phyloP scores from a whole-genome alignment of 2,888 invertebrate genomes.

The Calliscelio sp. region DNA sequence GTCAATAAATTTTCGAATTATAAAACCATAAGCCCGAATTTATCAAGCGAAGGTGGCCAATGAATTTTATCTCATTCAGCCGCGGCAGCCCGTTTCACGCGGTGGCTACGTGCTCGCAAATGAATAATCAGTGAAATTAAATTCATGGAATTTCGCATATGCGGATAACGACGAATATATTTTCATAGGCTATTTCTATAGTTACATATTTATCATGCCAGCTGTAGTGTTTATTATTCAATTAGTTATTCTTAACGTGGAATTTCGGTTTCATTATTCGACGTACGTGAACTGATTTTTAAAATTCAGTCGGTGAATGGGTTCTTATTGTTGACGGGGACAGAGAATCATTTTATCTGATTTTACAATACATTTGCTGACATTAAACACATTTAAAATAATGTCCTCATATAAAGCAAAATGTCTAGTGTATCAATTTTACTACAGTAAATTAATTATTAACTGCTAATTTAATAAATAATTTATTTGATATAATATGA shows the following conservation, averaged over 20 bases:
- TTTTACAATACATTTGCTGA: too few relatives aligned
- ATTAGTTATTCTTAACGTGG: slow-evolving; percentile 27
- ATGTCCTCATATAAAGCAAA: too few relatives aligned
- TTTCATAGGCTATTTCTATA: slow-evolving; percentile 70
- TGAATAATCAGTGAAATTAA: slow-evolving; percentile 68
- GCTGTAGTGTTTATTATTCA: slow-evolving; percentile 27
- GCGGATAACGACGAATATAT: slow-evolving; percentile 42
- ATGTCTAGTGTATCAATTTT: too few relatives aligned
- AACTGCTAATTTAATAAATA: too few relatives aligned
- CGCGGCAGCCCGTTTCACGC: slow-evolving; percentile 42
- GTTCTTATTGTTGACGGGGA: background rate
- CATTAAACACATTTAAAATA: too few relatives aligned
- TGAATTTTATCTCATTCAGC: slow-evolving; percentile 60
- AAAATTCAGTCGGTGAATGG: background rate
- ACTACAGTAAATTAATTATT: too few relatives aligned
- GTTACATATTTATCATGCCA: slow-evolving; percentile 24
- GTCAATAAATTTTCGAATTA: slow-evolving; percentile 69
- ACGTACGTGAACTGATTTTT: background rate
- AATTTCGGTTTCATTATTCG: slow-evolving; percentile 26
- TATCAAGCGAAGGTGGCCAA: slow-evolving; percentile 61
- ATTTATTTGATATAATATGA: too few relatives aligned
- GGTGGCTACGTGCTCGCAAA: slow-evolving; percentile 63
- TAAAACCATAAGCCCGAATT: slow-evolving; percentile 64
- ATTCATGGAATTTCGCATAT: slow-evolving; percentile 60
- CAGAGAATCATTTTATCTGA: too few relatives aligned